These are phyloP conservation scores for Synchiropus splendidus DNA, from an alignment of 2,113 vertebrate species.

Conservation along the genomic window DNA sequence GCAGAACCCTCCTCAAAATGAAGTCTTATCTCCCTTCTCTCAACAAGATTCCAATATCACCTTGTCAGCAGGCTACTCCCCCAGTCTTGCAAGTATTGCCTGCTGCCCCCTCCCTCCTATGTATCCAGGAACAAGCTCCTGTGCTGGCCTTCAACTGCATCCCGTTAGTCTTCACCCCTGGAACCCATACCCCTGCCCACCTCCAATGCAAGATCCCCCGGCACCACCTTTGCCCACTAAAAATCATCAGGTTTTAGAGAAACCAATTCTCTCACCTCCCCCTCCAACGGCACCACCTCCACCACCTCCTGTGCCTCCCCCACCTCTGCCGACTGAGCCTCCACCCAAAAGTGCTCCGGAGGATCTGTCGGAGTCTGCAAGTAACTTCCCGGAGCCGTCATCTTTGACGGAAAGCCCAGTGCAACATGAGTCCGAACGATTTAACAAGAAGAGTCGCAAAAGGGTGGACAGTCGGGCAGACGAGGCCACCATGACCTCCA, in stretches of 20 bases:
- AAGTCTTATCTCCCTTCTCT: conserved; percentile 74
- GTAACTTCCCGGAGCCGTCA: conserved; percentile 85
- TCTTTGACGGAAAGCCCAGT: conserved; percentile 86
- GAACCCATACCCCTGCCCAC: conserved; percentile 84
- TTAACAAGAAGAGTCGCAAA: conserved; percentile 87
- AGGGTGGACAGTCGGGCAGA: conserved; percentile 87
- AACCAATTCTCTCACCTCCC: conserved; percentile 71
- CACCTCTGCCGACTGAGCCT: conserved; percentile 73
- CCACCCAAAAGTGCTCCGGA: conserved; percentile 76
- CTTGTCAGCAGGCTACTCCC: conserved; percentile 80
- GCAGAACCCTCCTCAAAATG: conserved; percentile 74
- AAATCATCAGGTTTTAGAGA: conserved; percentile 81
- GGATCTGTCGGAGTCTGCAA: conserved; percentile 80
- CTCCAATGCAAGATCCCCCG: conserved; percentile 77
- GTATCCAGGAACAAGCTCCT: conserved; percentile 85
- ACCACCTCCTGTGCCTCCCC: conserved; percentile 69
- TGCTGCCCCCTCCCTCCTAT: conserved; percentile 91
- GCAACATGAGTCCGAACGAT: conserved; percentile 84
- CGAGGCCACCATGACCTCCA: conserved; percentile 80
- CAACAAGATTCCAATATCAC: conserved; percentile 79
- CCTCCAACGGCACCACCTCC: conserved; percentile 60
- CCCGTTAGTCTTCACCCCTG: conserved; percentile 87
- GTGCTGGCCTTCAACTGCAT: conserved; percentile 87
- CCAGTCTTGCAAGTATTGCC: conserved; percentile 71
- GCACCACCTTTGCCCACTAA: conserved; percentile 72